Evolutionary conservation across 1,140 invertebrate species (phyloP).

Genomic region (Bombus vancouverensis): DNA sequence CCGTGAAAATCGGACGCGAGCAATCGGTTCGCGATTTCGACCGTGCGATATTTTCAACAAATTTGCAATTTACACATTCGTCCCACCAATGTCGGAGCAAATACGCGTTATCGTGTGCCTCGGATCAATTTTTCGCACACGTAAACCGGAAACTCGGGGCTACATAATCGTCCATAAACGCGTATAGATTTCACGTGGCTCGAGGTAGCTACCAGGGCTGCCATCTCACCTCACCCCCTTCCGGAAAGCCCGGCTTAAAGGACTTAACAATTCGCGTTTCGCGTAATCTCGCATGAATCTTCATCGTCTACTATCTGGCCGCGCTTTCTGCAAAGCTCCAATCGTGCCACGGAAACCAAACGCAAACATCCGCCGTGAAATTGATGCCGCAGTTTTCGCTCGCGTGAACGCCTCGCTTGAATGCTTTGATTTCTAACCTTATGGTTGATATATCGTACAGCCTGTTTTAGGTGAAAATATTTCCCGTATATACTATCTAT

Average conservation of each 20-base stretch:
- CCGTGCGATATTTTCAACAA: conserved; percentile 32
- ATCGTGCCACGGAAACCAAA: background rate
- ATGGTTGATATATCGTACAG: background rate
- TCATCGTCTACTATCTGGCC: conserved; percentile 62
- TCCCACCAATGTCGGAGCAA: background rate
- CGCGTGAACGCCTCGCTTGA: background rate
- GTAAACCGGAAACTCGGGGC: conserved; percentile 31
- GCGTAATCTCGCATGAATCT: conserved; percentile 69
- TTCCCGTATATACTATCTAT: background rate
- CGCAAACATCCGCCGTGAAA: conserved; percentile 18
- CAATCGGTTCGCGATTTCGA: background rate
- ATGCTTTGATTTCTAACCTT: background rate
- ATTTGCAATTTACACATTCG: conserved; percentile 31
- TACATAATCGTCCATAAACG: conserved; percentile 50
- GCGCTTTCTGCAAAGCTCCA: conserved; percentile 16
- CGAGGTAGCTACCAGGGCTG: background rate
- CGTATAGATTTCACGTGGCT: conserved; percentile 30
- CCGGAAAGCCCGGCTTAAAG: conserved; percentile 61
- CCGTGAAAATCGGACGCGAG: conserved; percentile 14
- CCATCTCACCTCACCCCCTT: background rate
- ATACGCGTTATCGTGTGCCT: conserved; percentile 21
- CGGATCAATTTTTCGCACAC: conserved; percentile 15
- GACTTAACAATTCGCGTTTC: conserved; percentile 68
- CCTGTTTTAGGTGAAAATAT: background rate
- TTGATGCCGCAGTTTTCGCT: conserved; percentile 14